Percentiles rank a stretch among this genome's conserved stretches.
Conservation (phyloP, 1,140 invertebrate species). For the Propsilocerus akamusi region DNA sequence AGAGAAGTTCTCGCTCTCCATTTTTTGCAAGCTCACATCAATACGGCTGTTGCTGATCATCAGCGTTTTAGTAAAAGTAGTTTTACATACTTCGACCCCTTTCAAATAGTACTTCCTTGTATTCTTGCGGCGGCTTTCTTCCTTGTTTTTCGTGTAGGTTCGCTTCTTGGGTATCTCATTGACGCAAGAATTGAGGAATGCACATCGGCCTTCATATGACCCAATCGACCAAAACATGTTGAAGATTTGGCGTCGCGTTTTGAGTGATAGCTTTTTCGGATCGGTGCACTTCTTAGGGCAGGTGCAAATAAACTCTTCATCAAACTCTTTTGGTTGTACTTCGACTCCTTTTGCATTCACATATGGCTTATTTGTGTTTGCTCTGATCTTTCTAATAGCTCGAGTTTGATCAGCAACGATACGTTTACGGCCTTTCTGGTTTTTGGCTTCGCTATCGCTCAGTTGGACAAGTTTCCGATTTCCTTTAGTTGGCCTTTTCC, state of each 20-base stretch:
- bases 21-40: not conserved
- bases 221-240: not conserved
- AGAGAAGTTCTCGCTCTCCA: not conserved
- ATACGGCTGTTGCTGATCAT: not conserved
- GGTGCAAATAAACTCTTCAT: not conserved
- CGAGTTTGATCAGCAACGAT: not conserved
- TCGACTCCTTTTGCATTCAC: not conserved
- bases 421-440: not conserved
- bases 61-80: not conserved
- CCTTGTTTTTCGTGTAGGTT: not conserved
- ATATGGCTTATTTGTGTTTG: not conserved
- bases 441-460: not conserved
- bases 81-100: not conserved
- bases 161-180: not conserved
- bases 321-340: not conserved
- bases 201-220: not conserved
- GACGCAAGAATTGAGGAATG: not conserved
- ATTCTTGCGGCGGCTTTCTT: not conserved
- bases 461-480: not conserved
- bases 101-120: not conserved
- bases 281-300: not conserved
- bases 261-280: not conserved
- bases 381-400: not conserved
- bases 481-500: not conserved
- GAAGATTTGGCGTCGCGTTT: not conserved